Conservation (phyloP, 1,140 invertebrate species). For the Telenomus remus region DNA sequence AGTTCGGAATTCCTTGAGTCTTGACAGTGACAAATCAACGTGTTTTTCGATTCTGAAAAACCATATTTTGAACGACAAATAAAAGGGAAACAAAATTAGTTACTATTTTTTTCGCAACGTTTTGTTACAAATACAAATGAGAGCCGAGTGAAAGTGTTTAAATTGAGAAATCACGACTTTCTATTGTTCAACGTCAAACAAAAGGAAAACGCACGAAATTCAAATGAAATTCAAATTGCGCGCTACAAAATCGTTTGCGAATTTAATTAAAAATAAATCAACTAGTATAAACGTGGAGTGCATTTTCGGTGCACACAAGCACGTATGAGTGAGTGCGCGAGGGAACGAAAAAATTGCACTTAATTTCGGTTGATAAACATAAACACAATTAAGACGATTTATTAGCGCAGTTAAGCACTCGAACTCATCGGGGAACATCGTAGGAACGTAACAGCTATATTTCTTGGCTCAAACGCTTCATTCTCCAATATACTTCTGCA, state of each 20-base stretch:
- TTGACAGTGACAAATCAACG: background rate
- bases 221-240: background rate
- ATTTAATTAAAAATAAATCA: conserved; percentile 1
- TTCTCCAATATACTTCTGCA: conserved; percentile 45
- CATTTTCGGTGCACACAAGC: background rate
- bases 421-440: conserved; percentile 38
- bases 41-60: too few relatives aligned
- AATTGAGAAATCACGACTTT: conserved; percentile 8
- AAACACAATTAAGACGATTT: conserved; percentile 42
- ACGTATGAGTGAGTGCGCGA: background rate
- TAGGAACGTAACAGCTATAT: conserved; percentile 45
- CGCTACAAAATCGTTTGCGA: background rate
- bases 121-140: background rate
- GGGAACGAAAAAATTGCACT: background rate
- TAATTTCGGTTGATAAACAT: conserved; percentile 37
- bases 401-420: conserved; percentile 27
- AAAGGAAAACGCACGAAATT: background rate
- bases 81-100: too few relatives aligned
- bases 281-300: background rate
- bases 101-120: too few relatives aligned
- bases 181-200: conserved; percentile 12
- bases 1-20: background rate
- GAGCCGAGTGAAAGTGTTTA: conserved; percentile 8
- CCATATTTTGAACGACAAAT: too few relatives aligned
- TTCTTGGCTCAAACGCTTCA: conserved; percentile 52